Evolutionary conservation across 2,888 invertebrate genomes (phyloP).

Genomic region (Andrena chrysosceles): DNA sequence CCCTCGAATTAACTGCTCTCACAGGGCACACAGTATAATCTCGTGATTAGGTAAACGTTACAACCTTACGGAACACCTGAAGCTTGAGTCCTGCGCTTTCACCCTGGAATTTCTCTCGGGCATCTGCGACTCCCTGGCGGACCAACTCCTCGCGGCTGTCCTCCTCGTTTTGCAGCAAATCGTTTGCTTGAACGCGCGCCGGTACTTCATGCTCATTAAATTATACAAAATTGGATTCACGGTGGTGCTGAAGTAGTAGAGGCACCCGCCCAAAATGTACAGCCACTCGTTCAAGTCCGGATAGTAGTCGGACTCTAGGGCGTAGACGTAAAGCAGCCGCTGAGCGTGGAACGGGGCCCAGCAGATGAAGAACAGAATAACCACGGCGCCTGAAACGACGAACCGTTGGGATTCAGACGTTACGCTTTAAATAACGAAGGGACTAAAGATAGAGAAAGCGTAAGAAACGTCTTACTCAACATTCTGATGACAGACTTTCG

Average conservation of each 20-base stretch:
- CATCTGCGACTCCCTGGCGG: conserved; percentile 10
- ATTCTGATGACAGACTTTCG: conserved; percentile 92
- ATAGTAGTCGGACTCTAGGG: conserved; percentile 87
- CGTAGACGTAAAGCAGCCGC: conserved; percentile 93
- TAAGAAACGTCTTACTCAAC: conserved; percentile 88
- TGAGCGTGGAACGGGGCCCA: conserved; percentile 99
- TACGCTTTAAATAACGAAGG: background rate
- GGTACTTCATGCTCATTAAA: conserved; percentile 92
- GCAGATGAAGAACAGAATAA: conserved; percentile 96
- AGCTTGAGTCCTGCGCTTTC: conserved; percentile 33
- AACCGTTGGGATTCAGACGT: background rate
- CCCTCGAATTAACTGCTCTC: background rate
- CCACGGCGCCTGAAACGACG: conserved; percentile 92
- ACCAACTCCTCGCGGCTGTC: conserved; percentile 3
- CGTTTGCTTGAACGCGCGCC: conserved; percentile 91
- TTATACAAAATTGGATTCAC: conserved; percentile 95
- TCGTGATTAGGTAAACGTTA: background rate
- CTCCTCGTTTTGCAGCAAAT: conserved; percentile 86
- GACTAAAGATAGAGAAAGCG: background rate
- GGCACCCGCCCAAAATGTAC: conserved; percentile 91
- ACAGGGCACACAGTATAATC: background rate
- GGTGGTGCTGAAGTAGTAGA: conserved; percentile 93
- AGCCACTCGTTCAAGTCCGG: conserved; percentile 91
- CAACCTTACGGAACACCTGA: conserved; percentile 68
- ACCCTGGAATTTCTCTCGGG: conserved; percentile 29